Conservation (phyloP, 2,888 invertebrate genomes). For the Orthonevra nobilis region DNA sequence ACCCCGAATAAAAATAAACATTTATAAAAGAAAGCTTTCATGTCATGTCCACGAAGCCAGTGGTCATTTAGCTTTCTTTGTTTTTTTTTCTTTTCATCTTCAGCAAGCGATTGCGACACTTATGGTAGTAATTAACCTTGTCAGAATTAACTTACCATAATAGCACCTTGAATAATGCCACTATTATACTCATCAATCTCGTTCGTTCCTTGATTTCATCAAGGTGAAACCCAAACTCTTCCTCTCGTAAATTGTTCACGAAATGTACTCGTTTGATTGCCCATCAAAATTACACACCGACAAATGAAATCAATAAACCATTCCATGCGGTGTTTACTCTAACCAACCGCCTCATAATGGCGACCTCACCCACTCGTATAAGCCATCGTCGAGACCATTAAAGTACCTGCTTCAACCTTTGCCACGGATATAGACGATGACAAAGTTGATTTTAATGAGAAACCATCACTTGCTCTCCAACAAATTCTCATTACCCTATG, state of each 20-base stretch:
- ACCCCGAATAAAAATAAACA: too few species aligned
- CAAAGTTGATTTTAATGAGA: constrained; percentile 33
- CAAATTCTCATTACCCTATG: too few species aligned
- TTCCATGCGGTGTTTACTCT: background rate
- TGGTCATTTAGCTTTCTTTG: too few species aligned
- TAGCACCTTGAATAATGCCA: too few species aligned
- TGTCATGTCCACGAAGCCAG: too few species aligned
- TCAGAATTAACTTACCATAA: background rate
- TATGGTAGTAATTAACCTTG: background rate
- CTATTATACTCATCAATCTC: background rate
- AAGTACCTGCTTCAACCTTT: constrained; percentile 6
- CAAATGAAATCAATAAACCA: background rate
- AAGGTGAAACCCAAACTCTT: background rate
- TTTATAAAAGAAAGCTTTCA: too few species aligned
- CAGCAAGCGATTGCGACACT: too few species aligned
- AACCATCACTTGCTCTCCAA: too few species aligned
- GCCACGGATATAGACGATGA: background rate
- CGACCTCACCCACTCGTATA: too few species aligned
- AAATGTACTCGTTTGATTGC: background rate
- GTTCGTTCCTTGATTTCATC: background rate
- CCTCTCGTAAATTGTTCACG: background rate
- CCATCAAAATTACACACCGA: background rate
- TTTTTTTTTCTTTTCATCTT: too few species aligned
- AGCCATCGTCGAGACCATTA: constrained; percentile 29
- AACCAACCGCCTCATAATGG: background rate